Percentiles rank a stretch among this genome's conserved stretches.
These are phyloP conservation scores for Holocentrus rufus DNA, from an alignment of 2,797 vertebrate genomes.

Conservation along the genomic window DNA sequence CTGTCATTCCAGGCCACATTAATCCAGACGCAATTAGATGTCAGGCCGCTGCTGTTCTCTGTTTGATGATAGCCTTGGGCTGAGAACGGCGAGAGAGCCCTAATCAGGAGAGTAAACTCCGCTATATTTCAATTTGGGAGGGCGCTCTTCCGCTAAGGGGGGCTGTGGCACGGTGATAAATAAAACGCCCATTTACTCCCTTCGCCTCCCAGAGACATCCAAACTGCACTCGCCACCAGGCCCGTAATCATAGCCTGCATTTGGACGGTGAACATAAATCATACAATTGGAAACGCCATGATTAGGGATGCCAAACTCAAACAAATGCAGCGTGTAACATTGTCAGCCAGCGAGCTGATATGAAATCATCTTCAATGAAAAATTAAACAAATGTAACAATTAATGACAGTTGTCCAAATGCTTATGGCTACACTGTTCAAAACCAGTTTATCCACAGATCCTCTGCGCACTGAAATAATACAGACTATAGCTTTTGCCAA, in stretches of 20 bases:
- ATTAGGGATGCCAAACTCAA: constrained; percentile 88
- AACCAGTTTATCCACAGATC: too few relatives aligned
- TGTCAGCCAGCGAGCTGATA: constrained; percentile 75
- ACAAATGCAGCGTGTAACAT: constrained; percentile 82
- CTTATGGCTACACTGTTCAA: too few relatives aligned
- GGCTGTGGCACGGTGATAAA: constrained; percentile 96
- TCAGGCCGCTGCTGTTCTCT: constrained; percentile 84
- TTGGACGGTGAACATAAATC: constrained; percentile 93
- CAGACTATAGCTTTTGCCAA: too few relatives aligned
- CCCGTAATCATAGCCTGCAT: constrained; percentile 90
- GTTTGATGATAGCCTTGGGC: constrained; percentile 92
- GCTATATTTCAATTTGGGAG: constrained; percentile 99
- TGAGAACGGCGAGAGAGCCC: constrained; percentile 84
- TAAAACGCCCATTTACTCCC: constrained; percentile 97
- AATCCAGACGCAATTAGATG: constrained; percentile 96
- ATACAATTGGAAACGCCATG: constrained; percentile 89
- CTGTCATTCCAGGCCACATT: constrained; percentile 90
- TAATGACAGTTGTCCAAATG: background rate
- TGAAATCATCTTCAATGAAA: constrained; percentile 68
- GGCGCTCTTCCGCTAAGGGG: constrained; percentile 96
- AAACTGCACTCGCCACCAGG: constrained; percentile 87
- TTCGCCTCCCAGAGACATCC: constrained; percentile 83
- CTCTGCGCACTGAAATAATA: too few relatives aligned
- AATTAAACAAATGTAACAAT: constrained; percentile 69
- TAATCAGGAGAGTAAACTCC: constrained; percentile 99